Conservation (phyloP, 2,113 vertebrate species). For the Hemibagrus wyckioides region DNA sequence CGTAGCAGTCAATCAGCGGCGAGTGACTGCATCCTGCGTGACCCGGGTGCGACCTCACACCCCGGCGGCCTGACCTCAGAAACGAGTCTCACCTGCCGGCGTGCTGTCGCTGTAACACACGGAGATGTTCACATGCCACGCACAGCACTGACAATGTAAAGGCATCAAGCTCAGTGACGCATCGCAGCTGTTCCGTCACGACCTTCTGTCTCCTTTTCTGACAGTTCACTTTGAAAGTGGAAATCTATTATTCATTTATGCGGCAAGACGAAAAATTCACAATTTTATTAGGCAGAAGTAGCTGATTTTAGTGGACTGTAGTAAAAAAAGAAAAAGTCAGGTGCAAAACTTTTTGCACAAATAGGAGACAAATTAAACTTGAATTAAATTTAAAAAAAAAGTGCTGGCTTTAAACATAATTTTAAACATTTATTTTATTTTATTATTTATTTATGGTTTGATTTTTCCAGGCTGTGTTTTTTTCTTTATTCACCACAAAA, state of each 20-base stretch:
- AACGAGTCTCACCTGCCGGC: slow-evolving; percentile 16
- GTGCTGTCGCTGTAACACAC: slow-evolving; percentile 26
- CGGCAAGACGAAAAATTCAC: neutral
- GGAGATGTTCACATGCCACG: slow-evolving; percentile 42
- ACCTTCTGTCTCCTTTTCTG: neutral
- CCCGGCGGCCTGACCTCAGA: slow-evolving; percentile 34
- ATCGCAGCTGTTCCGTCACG: neutral
- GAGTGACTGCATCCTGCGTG: slow-evolving; percentile 63
- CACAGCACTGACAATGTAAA: neutral
- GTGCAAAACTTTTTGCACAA: too few species aligned
- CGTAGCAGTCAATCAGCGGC: slow-evolving; percentile 60
- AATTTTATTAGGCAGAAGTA: neutral
- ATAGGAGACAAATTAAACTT: too few species aligned
- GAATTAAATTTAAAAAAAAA: too few species aligned
- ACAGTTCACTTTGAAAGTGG: neutral
- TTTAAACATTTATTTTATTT: neutral
- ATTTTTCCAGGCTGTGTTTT: too few species aligned
- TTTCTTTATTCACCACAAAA: too few species aligned
- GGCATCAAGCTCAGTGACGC: neutral
- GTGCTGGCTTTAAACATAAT: too few species aligned
- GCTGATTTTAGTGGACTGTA: neutral
- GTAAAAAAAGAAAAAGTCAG: neutral
- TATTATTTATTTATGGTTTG: too few species aligned
- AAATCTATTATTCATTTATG: neutral
- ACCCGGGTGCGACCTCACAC: slow-evolving; percentile 61